Evolutionary conservation across 2,888 invertebrate genomes (phyloP).

Genomic region (Leucozona laternaria): DNA sequence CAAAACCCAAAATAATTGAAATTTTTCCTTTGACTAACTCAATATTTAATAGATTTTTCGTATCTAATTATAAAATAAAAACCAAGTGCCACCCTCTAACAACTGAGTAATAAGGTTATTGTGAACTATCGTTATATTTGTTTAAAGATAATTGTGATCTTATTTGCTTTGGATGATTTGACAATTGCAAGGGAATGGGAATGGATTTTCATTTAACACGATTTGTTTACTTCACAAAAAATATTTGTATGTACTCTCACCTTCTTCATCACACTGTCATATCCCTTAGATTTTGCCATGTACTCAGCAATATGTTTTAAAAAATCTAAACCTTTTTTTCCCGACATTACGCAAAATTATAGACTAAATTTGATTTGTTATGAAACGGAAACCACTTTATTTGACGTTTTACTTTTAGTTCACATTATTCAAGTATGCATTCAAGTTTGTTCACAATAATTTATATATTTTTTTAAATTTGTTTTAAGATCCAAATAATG

Average conservation of each 20-base stretch:
- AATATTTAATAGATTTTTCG: too few species aligned
- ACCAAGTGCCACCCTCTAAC: neutral
- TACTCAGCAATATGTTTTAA: constrained; percentile 82
- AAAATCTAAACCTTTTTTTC: constrained; percentile 81
- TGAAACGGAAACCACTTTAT: neutral
- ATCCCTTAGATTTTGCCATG: constrained; percentile 81
- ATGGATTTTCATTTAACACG: neutral
- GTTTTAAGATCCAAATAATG: too few species aligned
- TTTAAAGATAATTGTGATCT: neutral
- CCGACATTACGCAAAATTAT: constrained; percentile 68
- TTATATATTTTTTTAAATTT: neutral
- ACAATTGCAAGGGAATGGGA: neutral
- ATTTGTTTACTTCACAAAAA: neutral
- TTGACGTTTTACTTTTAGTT: neutral
- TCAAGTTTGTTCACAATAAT: neutral
- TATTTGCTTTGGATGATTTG: too few species aligned
- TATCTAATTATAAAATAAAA: too few species aligned
- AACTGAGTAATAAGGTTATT: neutral
- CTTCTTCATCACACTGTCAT: constrained; percentile 84
- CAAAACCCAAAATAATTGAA: too few species aligned
- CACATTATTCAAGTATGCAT: neutral
- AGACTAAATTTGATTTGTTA: neutral
- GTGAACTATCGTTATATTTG: too few species aligned
- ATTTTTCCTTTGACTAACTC: too few species aligned
- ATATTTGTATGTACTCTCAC: constrained; percentile 79